A percentile compares a stretch with the other conserved stretches of the same genome.
These are phyloP conservation scores for Cheilosia grossa DNA, from an alignment of 2,888 invertebrate species.

Conservation along the genomic window DNA sequence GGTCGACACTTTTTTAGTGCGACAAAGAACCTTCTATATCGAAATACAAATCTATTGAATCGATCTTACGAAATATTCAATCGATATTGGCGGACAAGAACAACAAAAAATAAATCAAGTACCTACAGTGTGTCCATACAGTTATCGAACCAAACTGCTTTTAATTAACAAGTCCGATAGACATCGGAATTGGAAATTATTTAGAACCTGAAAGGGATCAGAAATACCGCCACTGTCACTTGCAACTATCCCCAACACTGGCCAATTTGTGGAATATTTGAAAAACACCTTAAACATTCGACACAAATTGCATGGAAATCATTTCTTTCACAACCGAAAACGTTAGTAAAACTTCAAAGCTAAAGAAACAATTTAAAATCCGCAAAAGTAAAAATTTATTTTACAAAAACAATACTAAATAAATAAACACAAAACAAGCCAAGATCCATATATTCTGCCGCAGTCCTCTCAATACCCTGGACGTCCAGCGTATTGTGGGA, in stretches of 20 bases:
- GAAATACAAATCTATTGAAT: conserved; percentile 14
- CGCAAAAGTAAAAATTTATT: background rate
- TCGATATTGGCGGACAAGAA: background rate
- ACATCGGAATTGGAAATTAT: background rate
- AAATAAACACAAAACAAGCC: conserved; percentile 30
- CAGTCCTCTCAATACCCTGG: conserved; percentile 36
- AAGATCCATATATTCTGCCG: conserved; percentile 6
- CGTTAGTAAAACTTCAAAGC: too few species aligned
- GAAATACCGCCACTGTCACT: too few species aligned
- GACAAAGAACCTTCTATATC: conserved; percentile 13
- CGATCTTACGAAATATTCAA: conserved; percentile 22
- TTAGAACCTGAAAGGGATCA: too few species aligned
- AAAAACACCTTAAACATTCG: too few species aligned
- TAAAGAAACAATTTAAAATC: background rate
- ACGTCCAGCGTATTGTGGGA: conserved; percentile 26
- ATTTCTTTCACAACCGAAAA: background rate
- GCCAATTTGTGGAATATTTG: too few species aligned
- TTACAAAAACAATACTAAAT: conserved; percentile 12
- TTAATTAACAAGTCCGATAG: background rate
- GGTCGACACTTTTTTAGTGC: conserved; percentile 19
- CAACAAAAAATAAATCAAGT: background rate
- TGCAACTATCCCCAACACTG: too few species aligned
- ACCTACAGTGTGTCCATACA: conserved; percentile 17
- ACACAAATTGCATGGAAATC: too few species aligned
- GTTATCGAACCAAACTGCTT: background rate